These are phyloP conservation scores for Cenopis cana DNA, from an alignment of 2,888 invertebrate genomes.

Conservation along the genomic window DNA sequence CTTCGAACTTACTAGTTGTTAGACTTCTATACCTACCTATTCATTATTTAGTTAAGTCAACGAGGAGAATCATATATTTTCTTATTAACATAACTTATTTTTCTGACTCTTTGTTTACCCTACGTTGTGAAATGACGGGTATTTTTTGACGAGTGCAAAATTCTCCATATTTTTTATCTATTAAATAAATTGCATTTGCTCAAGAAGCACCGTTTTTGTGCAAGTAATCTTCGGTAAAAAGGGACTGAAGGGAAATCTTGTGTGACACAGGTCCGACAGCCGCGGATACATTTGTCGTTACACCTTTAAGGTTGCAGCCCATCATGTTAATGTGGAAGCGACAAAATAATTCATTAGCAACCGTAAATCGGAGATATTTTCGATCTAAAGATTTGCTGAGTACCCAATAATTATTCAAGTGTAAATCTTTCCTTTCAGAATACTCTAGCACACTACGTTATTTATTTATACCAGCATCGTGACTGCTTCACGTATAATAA, in stretches of 20 bases:
- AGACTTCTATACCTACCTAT: slow-evolving; percentile 21
- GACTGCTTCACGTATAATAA: background rate
- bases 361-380: background rate
- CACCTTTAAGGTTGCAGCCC: slow-evolving; percentile 56
- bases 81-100: background rate
- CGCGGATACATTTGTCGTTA: slow-evolving; percentile 69
- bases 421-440: background rate
- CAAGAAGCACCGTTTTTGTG: slow-evolving; percentile 63
- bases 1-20: slow-evolving; percentile 46
- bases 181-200: slow-evolving; percentile 49
- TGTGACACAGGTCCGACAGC: slow-evolving; percentile 72
- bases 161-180: slow-evolving; percentile 48
- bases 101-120: background rate
- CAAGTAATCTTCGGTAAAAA: slow-evolving; percentile 60
- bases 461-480: background rate
- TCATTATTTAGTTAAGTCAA: background rate
- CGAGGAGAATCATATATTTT: background rate
- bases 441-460: background rate
- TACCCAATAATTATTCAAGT: background rate
- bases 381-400: background rate
- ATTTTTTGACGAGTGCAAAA: slow-evolving; percentile 48
- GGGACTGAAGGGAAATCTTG: slow-evolving; percentile 62
- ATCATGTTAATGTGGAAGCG: slow-evolving; percentile 39
- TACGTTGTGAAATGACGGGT: background rate
- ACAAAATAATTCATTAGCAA: slow-evolving; percentile 13